Evolutionary conservation across 2,888 invertebrate species (phyloP).

Genomic region (Dryocosmus kuriphilus): DNA sequence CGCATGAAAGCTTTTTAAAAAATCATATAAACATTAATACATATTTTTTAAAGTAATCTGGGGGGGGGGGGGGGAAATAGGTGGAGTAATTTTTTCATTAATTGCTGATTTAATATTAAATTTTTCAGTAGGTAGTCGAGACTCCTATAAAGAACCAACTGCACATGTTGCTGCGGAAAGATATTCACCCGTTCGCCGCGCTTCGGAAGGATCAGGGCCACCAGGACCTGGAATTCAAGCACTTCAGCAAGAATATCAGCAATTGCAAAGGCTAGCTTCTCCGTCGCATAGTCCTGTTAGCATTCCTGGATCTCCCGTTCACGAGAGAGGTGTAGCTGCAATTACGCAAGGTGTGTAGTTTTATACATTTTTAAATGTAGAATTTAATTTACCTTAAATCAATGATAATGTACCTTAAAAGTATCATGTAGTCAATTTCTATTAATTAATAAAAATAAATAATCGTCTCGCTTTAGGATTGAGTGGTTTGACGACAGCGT

Average conservation of each 20-base stretch:
- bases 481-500: slow-evolving; percentile 86
- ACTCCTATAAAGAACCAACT: slow-evolving; percentile 81
- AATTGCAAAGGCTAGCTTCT: slow-evolving; percentile 82
- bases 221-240: slow-evolving; percentile 81
- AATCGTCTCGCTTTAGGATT: slow-evolving; percentile 79
- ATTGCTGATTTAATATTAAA: neutral
- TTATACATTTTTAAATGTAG: slow-evolving; percentile 16
- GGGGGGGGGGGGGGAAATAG: neutral
- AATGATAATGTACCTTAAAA: no score
- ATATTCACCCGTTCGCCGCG: slow-evolving; percentile 94
- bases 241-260: slow-evolving; percentile 89
- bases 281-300: slow-evolving; percentile 76
- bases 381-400: neutral
- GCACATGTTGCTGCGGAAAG: slow-evolving; percentile 82
- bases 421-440: no score
- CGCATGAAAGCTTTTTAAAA: no score
- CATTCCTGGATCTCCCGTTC: slow-evolving; percentile 75
- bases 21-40: no score
- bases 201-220: slow-evolving; percentile 88
- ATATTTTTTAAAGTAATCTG: neutral
- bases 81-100: neutral
- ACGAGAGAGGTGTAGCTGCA: slow-evolving; percentile 78
- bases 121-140: slow-evolving; percentile 76
- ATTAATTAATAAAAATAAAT: slow-evolving; percentile 17
- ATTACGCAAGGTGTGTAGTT: slow-evolving; percentile 79